Evolutionary conservation across 2,888 invertebrate genomes (phyloP).

Genomic region (Drosophila maculinotata): DNA sequence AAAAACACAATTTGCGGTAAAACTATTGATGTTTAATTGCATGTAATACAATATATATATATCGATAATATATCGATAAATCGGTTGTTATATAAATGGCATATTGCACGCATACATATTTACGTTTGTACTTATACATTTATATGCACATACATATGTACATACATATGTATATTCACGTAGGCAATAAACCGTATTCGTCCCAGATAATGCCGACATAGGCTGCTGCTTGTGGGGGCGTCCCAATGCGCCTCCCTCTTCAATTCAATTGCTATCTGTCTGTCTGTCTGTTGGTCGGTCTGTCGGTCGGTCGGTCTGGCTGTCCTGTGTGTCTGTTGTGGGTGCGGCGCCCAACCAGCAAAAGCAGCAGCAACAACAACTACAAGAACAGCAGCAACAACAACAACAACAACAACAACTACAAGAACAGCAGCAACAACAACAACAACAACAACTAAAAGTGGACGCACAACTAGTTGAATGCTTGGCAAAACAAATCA

Average conservation of each 20-base stretch:
- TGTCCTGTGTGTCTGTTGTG: constrained; percentile 24
- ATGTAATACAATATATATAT: background rate
- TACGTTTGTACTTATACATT: background rate
- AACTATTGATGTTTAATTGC: no score
- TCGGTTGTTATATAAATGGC: no score
- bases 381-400: constrained; percentile 1
- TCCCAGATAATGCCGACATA: background rate
- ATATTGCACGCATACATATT: background rate
- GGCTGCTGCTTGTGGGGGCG: constrained; percentile 32
- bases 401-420: constrained; percentile 9
- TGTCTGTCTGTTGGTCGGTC: background rate
- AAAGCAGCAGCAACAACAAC: constrained; percentile 17
- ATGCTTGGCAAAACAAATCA: constrained; percentile 38
- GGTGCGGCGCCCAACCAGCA: constrained; percentile 53
- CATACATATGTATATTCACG: background rate
- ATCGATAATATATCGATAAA: constrained; percentile 17
- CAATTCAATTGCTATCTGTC: constrained; percentile 8
- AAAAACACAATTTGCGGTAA: background rate
- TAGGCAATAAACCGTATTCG: constrained; percentile 4
- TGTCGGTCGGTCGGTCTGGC: background rate
- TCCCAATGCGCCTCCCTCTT: constrained; percentile 33
- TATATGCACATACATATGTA: background rate
- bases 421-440: constrained; percentile 5
- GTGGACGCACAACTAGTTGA: constrained; percentile 26
- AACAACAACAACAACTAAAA: constrained; percentile 16